Percentiles rank a stretch among this genome's conserved stretches.
Evolutionary conservation across 2,888 invertebrate species (phyloP).

Genomic region (Drosophila eohydei): DNA sequence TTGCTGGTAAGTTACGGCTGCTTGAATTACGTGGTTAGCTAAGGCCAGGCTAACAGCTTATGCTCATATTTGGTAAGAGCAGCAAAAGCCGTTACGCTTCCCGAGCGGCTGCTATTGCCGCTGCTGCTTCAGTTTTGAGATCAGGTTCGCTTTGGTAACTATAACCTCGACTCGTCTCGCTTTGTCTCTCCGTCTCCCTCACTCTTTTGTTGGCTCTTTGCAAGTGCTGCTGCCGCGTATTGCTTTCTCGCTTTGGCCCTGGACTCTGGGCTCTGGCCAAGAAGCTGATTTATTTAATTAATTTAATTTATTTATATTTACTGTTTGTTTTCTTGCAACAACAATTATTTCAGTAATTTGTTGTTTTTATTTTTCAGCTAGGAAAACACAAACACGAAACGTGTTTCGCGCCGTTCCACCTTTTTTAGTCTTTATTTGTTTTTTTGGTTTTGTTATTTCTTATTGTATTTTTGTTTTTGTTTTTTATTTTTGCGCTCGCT

Average conservation of each 20-base stretch:
- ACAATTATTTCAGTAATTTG: slow-evolving; percentile 53
- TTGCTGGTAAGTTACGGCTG: slow-evolving; percentile 48
- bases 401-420: slow-evolving; percentile 54
- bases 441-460: slow-evolving; percentile 26
- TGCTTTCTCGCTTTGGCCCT: slow-evolving; percentile 7
- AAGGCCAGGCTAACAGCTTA: slow-evolving; percentile 28
- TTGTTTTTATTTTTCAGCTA: slow-evolving; percentile 17
- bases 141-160: slow-evolving; percentile 17
- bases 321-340: slow-evolving; percentile 39
- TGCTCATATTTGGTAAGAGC: slow-evolving; percentile 72
- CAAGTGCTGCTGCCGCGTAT: neutral
- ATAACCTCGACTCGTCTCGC: slow-evolving; percentile 9
- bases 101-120: slow-evolving; percentile 23
- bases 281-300: slow-evolving; percentile 20
- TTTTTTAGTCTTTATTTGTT: slow-evolving; percentile 42
- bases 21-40: slow-evolving; percentile 43
- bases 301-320: slow-evolving; percentile 31
- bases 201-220: neutral
- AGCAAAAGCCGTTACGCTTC: slow-evolving; percentile 56
- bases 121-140: slow-evolving; percentile 16
- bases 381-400: slow-evolving; percentile 45
- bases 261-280: slow-evolving; percentile 10
- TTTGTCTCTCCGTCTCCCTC: neutral
- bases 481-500: slow-evolving; percentile 33
- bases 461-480: slow-evolving; percentile 40